Evolutionary conservation across 2,113 vertebrate genomes (phyloP).

Genomic region (Aleadryas rufinucha): DNA sequence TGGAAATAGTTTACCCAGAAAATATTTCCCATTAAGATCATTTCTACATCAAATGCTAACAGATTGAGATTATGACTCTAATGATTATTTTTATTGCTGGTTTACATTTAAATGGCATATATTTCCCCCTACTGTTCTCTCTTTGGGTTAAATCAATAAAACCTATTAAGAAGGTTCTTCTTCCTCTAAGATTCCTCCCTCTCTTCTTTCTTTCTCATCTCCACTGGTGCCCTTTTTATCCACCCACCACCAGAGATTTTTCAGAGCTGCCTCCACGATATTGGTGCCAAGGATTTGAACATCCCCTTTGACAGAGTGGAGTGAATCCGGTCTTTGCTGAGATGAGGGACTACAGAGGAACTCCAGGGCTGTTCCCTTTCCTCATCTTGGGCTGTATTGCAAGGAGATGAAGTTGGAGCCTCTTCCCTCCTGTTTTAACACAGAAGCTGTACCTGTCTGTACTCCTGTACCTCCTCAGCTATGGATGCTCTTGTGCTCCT

Average conservation of each 20-base stretch:
- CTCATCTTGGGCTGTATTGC: not conserved
- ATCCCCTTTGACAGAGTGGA: slow-evolving; percentile 16
- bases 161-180: slow-evolving; percentile 34
- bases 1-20: slow-evolving; percentile 32
- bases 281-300: slow-evolving; percentile 7
- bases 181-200: slow-evolving; percentile 38
- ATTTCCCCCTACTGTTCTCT: slow-evolving; percentile 45
- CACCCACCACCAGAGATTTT: slow-evolving; percentile 52
- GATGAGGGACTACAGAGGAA: not conserved
- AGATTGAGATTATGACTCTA: slow-evolving; percentile 53
- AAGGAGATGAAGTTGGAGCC: not conserved
- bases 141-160: slow-evolving; percentile 58
- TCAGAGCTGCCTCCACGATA: slow-evolving; percentile 29
- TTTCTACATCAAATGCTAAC: slow-evolving; percentile 54
- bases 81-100: slow-evolving; percentile 64
- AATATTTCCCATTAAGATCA: slow-evolving; percentile 46
- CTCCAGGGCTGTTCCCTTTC: not conserved
- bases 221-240: slow-evolving; percentile 53
- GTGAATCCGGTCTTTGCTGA: not conserved
- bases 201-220: slow-evolving; percentile 51
- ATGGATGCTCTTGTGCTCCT: not conserved
- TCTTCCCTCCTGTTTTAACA: not conserved
- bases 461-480: not conserved
- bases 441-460: not conserved
- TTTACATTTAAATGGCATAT: slow-evolving; percentile 61